These are phyloP conservation scores for Lepeophtheirus nordmannii DNA, from an alignment of 2,888 invertebrate genomes.

Conservation along the genomic window DNA sequence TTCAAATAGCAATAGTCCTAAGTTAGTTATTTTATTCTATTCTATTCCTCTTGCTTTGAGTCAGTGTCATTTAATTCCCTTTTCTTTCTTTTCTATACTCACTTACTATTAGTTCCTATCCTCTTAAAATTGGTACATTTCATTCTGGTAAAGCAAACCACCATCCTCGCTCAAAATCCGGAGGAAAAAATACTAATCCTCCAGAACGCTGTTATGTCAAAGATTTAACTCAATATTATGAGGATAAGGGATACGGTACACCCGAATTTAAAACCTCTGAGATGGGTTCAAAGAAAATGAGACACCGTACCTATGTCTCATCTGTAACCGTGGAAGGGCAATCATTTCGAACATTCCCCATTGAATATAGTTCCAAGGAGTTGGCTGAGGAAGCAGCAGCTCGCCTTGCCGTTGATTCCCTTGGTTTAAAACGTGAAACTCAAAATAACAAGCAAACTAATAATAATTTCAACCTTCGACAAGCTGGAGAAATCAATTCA, in stretches of 20 bases:
- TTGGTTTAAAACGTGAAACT: not conserved
- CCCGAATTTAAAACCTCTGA: constrained; percentile 17
- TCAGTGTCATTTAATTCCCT: no score
- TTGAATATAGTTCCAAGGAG: constrained; percentile 7
- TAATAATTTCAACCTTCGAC: not conserved
- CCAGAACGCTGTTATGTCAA: not conserved
- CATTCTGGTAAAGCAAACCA: not conserved
- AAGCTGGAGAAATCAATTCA: not conserved
- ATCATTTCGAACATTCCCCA: constrained; percentile 18
- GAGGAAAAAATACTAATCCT: not conserved
- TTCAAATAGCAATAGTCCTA: not conserved
- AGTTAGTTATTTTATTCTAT: no score
- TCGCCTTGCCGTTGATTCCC: not conserved
- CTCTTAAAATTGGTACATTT: constrained; percentile 1
- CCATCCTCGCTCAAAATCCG: not conserved
- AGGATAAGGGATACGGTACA: not conserved
- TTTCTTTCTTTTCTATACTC: no score
- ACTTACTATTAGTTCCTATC: not conserved
- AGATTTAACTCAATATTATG: not conserved
- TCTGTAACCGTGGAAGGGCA: constrained; percentile 15
- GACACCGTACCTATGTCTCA: not conserved
- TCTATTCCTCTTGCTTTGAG: no score
- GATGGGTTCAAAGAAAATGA: constrained; percentile 8
- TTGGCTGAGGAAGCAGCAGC: constrained; percentile 19
- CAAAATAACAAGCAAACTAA: not conserved